phyloP scores from a whole-genome alignment of 2,113 vertebrate genomes.

The Lates calcarifer region DNA sequence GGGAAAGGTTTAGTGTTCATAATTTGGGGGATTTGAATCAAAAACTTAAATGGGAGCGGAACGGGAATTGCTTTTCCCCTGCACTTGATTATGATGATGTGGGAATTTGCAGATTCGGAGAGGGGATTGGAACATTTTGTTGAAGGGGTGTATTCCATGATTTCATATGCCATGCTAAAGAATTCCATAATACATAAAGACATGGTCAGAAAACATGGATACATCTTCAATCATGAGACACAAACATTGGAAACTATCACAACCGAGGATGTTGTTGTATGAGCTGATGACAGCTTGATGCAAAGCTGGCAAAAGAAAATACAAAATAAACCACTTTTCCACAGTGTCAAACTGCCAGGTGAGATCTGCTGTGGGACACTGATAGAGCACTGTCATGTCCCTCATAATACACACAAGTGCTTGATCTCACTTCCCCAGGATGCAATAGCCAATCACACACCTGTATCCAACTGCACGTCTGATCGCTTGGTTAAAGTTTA shows the following conservation, averaged over 20 bases:
- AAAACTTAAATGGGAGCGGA: constrained; percentile 74
- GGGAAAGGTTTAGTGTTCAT: constrained; percentile 79
- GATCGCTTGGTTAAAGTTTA: neutral
- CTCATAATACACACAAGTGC: constrained; percentile 18
- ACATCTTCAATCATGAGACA: constrained; percentile 58
- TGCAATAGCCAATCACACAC: constrained; percentile 6
- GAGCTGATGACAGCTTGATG: constrained; percentile 56
- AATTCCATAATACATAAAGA: constrained; percentile 64
- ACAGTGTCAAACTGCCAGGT: constrained; percentile 47
- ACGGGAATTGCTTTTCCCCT: constrained; percentile 66
- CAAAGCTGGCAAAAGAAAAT: constrained; percentile 63
- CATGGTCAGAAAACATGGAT: constrained; percentile 59
- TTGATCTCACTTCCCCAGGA: constrained; percentile 24
- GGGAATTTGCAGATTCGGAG: constrained; percentile 76
- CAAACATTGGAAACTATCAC: constrained; percentile 69
- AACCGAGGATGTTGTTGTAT: constrained; percentile 5
- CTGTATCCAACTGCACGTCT: neutral
- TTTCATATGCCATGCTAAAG: constrained; percentile 75
- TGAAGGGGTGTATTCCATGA: constrained; percentile 73
- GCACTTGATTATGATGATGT: constrained; percentile 81
- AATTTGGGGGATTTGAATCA: constrained; percentile 80
- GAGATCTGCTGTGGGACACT: constrained; percentile 62
- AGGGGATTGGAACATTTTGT: constrained; percentile 75
- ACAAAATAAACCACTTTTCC: constrained; percentile 50
- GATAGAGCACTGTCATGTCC: constrained; percentile 45